Percentiles rank a stretch among this genome's conserved stretches.
phyloP scores from a whole-genome alignment of 2,888 invertebrate genomes.

The Calliphora vomitoria region DNA sequence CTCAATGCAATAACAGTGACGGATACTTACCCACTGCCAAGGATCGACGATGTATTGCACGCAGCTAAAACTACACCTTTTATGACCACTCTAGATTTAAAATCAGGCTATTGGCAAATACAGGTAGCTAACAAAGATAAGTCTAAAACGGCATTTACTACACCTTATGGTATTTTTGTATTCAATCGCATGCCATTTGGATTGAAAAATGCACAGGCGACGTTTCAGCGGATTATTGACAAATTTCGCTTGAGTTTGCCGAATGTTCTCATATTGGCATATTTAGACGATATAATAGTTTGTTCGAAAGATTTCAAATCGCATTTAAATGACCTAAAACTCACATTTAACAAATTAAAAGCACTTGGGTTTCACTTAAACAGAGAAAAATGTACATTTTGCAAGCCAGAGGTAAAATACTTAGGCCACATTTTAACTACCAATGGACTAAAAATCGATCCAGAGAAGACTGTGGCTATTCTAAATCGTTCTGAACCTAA shows the following conservation, averaged over 20 bases:
- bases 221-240: too few species aligned
- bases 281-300: conserved; percentile 77
- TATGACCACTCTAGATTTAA: conserved; percentile 19
- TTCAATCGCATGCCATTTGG: conserved; percentile 10
- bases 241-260: too few species aligned
- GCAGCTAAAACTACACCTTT: conserved; percentile 29
- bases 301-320: conserved; percentile 75
- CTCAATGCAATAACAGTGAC: conserved; percentile 9
- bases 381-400: conserved; percentile 75
- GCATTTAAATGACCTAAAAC: conserved; percentile 77
- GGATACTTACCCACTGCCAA: conserved; percentile 30
- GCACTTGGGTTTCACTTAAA: conserved; percentile 76
- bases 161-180: background rate
- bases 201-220: too few species aligned
- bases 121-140: conserved; percentile 10
- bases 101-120: conserved; percentile 34
- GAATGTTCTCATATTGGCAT: too few species aligned
- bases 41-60: conserved; percentile 5
- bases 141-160: background rate
- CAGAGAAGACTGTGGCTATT: conserved; percentile 77
- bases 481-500: conserved; percentile 72
- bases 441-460: conserved; percentile 77
- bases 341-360: conserved; percentile 68
- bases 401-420: conserved; percentile 75
- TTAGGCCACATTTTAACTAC: conserved; percentile 78